Evolutionary conservation across 2,113 vertebrate genomes (phyloP).

Genomic region (Rafetus swinhoei): DNA sequence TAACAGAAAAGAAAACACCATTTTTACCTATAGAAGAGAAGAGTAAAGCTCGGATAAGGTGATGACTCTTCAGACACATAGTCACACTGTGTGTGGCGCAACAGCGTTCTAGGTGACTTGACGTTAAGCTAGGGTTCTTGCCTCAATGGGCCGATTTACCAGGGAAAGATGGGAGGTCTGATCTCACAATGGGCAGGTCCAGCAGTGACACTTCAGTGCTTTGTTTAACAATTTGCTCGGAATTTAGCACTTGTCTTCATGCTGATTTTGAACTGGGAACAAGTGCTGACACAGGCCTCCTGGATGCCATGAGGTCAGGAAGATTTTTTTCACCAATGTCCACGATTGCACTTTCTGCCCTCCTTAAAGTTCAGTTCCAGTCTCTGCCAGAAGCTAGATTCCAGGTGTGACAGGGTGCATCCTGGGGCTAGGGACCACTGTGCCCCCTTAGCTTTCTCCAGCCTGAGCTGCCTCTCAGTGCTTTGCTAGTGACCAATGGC

Average conservation of each 20-base stretch:
- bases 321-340: neutral
- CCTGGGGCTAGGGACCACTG: too few species aligned
- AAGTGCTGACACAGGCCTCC: neutral
- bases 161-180: neutral
- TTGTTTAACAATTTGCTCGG: neutral
- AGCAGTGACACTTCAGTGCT: neutral
- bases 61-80: neutral
- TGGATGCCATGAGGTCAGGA: slow-evolving; percentile 16
- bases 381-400: neutral
- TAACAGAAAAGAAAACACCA: neutral
- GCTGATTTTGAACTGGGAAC: neutral
- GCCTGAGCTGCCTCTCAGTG: too few species aligned
- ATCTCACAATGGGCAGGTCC: neutral
- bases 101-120: neutral
- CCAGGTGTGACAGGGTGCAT: neutral
- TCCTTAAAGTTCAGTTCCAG: neutral
- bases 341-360: neutral
- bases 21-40: neutral
- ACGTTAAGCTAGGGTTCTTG: neutral
- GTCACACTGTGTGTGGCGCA: neutral
- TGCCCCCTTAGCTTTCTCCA: too few species aligned
- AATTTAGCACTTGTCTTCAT: neutral
- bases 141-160: neutral
- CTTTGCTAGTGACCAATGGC: too few species aligned
- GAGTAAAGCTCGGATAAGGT: neutral